Evolutionary conservation across 2,888 invertebrate genomes (phyloP), one percentile per base, ranked within the genome.

Genomic region (Apoderus coryli): DNA sequence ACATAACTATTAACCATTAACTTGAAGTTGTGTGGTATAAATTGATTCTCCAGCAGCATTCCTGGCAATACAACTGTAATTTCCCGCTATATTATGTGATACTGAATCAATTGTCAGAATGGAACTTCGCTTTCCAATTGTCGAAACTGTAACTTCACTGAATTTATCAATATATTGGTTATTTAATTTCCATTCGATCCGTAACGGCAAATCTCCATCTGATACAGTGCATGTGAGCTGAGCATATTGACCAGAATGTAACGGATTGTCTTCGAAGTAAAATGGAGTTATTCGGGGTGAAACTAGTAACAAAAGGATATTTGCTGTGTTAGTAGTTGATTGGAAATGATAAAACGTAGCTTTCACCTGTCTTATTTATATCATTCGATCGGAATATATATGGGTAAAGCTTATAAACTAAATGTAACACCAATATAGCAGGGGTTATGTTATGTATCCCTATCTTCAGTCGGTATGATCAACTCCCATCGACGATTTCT

Each of bases 281-380:
- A 81, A 82, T 38, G 76, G 72, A 46, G 75, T 72, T 49, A 84
- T 75, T 64, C 78, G 75, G 42, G 82, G 82, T 49, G 75, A 69
- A 59, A 82, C 81, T 82, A 70, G 57, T 67, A 38, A n/a, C n/a
- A n/a, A n/a, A n/a, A n/a, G n/a, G n/a, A n/a, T n/a, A n/a, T n/a
- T n/a, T n/a, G n/a, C n/a, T n/a, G n/a, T n/a, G n/a, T n/a, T n/a
- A n/a, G n/a, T n/a, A n/a, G n/a, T n/a, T n/a, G n/a, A n/a, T n/a
- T n/a, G n/a, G n/a, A n/a, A n/a, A n/a, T n/a, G n/a, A n/a, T n/a
- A n/a, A n/a, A n/a, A n/a, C n/a, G n/a, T n/a, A n/a, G n/a, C n/a
- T n/a, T n/a, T n/a, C n/a, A n/a, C n/a, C n/a, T n/a, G n/a, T n/a
- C n/a, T n/a, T n/a, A n/a, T n/a, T n/a, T n/a, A n/a, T n/a, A n/a